phyloP scores from a whole-genome alignment of 2,888 invertebrate species.

The Diaperis boleti region DNA sequence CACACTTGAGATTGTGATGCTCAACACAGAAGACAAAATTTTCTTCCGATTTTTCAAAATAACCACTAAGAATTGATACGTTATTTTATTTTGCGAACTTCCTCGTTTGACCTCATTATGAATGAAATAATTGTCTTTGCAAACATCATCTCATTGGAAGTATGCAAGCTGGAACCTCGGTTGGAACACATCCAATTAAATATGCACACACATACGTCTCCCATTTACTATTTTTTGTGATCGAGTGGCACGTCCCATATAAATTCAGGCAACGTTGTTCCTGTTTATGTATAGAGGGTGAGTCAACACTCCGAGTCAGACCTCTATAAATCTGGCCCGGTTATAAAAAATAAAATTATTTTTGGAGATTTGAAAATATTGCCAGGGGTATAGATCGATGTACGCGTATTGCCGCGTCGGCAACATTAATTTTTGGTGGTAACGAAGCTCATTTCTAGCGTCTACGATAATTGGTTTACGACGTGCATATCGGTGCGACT shows the following conservation, averaged over 20 bases:
- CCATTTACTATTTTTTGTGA: background rate
- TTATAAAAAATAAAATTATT: conserved; percentile 17
- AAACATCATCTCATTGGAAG: no score
- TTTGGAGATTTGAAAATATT: conserved; percentile 29
- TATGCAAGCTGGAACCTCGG: no score
- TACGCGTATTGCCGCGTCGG: background rate
- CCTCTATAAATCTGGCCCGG: conserved; percentile 15
- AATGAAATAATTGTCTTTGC: background rate
- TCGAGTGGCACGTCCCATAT: background rate
- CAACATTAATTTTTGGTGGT: background rate
- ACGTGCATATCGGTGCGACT: background rate
- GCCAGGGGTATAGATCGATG: conserved; percentile 1
- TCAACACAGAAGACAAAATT: no score
- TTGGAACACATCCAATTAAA: background rate
- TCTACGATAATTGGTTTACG: background rate
- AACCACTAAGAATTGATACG: no score
- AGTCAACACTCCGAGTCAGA: conserved; percentile 18
- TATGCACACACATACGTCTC: background rate
- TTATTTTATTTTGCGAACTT: no score
- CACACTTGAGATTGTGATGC: no score
- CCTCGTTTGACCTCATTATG: background rate
- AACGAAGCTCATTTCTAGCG: background rate
- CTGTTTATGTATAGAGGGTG: conserved; percentile 21
- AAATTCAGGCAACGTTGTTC: background rate
- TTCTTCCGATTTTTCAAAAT: no score